These are phyloP conservation scores for Macaria notata DNA, from an alignment of 2,888 invertebrate species.

Conservation along the genomic window DNA sequence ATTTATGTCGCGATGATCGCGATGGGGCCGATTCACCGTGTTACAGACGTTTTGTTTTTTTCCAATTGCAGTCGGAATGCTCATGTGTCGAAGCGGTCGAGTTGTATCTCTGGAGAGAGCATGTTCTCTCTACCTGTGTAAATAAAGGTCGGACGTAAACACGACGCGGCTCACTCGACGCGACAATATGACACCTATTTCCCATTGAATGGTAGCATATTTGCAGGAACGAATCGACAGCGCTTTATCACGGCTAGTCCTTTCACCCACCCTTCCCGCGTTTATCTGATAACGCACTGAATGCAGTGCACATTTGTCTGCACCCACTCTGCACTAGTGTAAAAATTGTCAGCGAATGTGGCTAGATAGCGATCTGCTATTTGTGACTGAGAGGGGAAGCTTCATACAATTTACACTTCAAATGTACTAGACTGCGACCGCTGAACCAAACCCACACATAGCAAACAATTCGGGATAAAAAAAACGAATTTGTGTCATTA, in stretches of 20 bases:
- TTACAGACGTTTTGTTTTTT: slow-evolving; percentile 65
- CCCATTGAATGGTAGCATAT: slow-evolving; percentile 71
- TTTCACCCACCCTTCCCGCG: slow-evolving; percentile 73
- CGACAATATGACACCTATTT: slow-evolving; percentile 66
- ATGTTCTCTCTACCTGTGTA: slow-evolving; percentile 30
- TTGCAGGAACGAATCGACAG: slow-evolving; percentile 74
- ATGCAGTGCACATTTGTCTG: slow-evolving; percentile 76
- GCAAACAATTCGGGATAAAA: no score
- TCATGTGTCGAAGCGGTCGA: slow-evolving; percentile 46
- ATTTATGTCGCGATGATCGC: slow-evolving; percentile 80
- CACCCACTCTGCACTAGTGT: slow-evolving; percentile 73
- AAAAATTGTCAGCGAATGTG: slow-evolving; percentile 78
- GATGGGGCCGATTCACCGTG: slow-evolving; percentile 73
- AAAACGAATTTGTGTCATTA: no score
- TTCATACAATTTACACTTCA: slow-evolving; percentile 26
- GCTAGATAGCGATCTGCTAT: slow-evolving; percentile 76
- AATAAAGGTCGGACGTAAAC: slow-evolving; percentile 25
- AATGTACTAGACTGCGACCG: background rate
- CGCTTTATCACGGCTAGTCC: slow-evolving; percentile 67
- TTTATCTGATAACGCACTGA: slow-evolving; percentile 77
- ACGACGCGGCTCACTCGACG: slow-evolving; percentile 45
- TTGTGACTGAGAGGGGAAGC: slow-evolving; percentile 53
- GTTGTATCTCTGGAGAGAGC: slow-evolving; percentile 30
- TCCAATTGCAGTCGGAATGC: slow-evolving; percentile 55
- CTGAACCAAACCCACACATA: no score